Conservation (phyloP, 2,797 vertebrate genomes). For the Emydoidea blandingii region DNA sequence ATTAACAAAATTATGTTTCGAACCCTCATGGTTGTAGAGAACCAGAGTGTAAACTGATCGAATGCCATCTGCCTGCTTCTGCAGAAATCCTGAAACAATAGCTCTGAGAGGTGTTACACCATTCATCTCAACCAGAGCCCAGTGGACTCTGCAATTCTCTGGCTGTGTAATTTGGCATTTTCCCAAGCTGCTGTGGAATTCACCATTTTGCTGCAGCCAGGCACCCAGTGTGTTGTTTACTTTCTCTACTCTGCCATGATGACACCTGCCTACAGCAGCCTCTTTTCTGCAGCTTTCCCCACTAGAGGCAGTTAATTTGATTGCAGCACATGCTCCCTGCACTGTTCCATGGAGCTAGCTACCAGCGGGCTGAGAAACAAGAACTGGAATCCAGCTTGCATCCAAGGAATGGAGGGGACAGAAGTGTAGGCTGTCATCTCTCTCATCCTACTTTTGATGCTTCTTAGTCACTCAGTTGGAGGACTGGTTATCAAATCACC, state of each 20-base stretch:
- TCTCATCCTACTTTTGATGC: neutral
- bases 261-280: neutral
- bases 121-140: neutral
- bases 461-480: neutral
- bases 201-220: neutral
- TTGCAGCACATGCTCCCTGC: neutral
- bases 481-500: neutral
- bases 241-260: neutral
- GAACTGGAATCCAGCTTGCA: neutral
- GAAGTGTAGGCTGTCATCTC: neutral
- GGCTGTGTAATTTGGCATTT: neutral
- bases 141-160: neutral
- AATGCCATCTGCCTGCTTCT: neutral
- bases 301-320: neutral
- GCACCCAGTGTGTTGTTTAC: neutral
- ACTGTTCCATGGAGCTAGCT: neutral
- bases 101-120: neutral
- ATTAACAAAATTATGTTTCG: neutral
- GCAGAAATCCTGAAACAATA: neutral
- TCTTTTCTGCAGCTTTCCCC: neutral
- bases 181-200: neutral
- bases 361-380: neutral
- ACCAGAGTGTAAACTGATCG: neutral
- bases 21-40: neutral
- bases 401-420: neutral